Evolutionary conservation across 92 coral and sea anemone genomes (phyloP), one percentile per base, ranked within the genome.

Genomic region (Phenganax stokvisi): DNA sequence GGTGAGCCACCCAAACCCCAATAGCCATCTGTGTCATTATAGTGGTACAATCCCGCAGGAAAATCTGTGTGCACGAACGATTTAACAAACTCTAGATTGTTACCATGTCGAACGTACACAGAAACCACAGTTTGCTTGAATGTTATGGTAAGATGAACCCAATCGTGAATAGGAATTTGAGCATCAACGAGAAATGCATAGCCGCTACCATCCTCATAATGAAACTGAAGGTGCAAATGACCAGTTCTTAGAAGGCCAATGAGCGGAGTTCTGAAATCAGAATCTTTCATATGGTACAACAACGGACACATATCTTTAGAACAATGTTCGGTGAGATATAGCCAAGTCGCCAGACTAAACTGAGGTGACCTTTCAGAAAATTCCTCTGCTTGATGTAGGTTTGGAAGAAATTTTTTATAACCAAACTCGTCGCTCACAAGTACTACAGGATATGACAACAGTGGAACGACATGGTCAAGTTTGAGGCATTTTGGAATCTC

Each of bases 1-100:
- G 75, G 75, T 13, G 91, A 85, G 6, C 97, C 98, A 16, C 98
- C 98, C 13, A 91, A 70, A 27, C 88, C 91, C 98, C 98, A 94
- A 83, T 85, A 88, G 51, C 98, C 98, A 80, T 94, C 97, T 67
- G 90, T 94, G 89, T 94, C 98, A 30, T 84, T 76, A 79, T 85
- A 89, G 31, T 85, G 82, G 75, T 85, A 90, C 52, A 92, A 51
- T 9, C 97, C 96, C 25, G 67, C 70, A 6, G 92, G 89, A 57
- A 92, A 91, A 82, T 96, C 92, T 12, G 56, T 80, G 67, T 90
- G 91, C 28, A 79, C 83, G 57, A 90, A 89, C 44, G 77, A 66
- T 56, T 84, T 88, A 37, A 80, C 85, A 54, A 84, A 54, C 51
- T 93, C 87, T 4, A 93, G 83, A 51, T 77, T 81, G 54, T 56